These are phyloP conservation scores for Lophius americanus DNA, from an alignment of 2,797 vertebrate genomes.

Conservation along the genomic window DNA sequence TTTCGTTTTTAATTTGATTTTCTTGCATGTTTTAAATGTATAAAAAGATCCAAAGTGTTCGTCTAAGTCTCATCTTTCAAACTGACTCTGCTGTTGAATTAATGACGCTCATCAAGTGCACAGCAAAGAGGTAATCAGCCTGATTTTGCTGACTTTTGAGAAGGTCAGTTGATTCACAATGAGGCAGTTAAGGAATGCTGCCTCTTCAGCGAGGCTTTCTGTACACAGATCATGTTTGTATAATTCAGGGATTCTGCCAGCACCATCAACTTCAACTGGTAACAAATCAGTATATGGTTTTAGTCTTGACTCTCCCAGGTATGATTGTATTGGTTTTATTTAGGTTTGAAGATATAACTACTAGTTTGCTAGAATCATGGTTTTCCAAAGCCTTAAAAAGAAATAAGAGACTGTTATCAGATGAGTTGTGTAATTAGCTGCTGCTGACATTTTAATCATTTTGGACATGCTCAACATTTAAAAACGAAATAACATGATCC, in stretches of 20 bases:
- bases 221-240: constrained; percentile 13
- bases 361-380: not conserved
- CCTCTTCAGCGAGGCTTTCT: constrained; percentile 15
- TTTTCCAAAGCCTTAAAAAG: not conserved
- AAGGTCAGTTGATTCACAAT: constrained; percentile 49
- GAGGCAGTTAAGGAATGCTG: constrained; percentile 29
- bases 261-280: too few relatives aligned
- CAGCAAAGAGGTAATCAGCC: constrained; percentile 33
- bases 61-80: constrained; percentile 4
- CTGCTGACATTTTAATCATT: constrained; percentile 64
- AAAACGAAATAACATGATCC: constrained; percentile 57
- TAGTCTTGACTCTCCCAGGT: too few relatives aligned
- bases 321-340: not conserved
- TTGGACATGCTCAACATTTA: constrained; percentile 65
- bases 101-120: constrained; percentile 40
- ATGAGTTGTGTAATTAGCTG: constrained; percentile 46
- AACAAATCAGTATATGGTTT: not conserved
- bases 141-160: constrained; percentile 43
- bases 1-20: not conserved
- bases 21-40: not conserved
- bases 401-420: constrained; percentile 39
- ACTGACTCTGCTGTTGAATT: constrained; percentile 39
- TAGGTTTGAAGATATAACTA: not conserved
- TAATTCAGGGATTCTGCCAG: not conserved
- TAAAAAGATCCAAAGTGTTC: not conserved